Evolutionary conservation across 2,888 invertebrate species (phyloP), one percentile per base, ranked within the genome.

Genomic region (Caenorhabditis sinica): DNA sequence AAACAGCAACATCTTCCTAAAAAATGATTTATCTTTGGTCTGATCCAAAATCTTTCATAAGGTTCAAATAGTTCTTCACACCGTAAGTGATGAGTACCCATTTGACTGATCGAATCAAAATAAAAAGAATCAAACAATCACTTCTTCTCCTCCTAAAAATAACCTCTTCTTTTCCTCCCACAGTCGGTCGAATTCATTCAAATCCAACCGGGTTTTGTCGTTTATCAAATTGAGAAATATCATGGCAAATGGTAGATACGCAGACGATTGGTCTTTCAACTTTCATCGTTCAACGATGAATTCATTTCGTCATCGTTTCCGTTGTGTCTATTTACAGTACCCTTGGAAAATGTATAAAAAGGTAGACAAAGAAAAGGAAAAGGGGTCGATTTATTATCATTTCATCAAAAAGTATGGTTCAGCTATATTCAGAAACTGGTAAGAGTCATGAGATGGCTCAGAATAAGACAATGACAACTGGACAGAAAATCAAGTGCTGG

Each of bases 401-500:
- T 40, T 36, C 33, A 13, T 11, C 23, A n/a, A 28, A 6, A 45
- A 45, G 17, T 45, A 65, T 65, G 65, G 49, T 65, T 13, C 45
- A 30, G 40, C 45, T 65, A 45, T 45, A 65, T 65, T 65, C 65
- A 65, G 65, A 65, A 45, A 65, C 3, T 45, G 25, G 45, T 2
- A 45, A 28, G 17, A 65, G 23, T 43, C 0, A 58, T 20, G 68
- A n/a, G 33, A 56, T 25, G 69, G 25, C 8, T 17, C 17, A 56
- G 20, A 25, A 20, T n/a, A 76, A 77, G 25, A 60, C 68, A 15
- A 71, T 82, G 25, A 53, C 82, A n/a, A 61, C 71, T 25, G 82
- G 82, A 23, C 75, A 68, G 45, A 74, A 66, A 28, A 60, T 73
- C 1, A 87, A 85, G 30, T 66, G 45, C 68, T 87, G 86, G 86